Base-by-base conservation (phyloP, 2,888 invertebrate genomes). In the Cephus pulcher region DNA sequence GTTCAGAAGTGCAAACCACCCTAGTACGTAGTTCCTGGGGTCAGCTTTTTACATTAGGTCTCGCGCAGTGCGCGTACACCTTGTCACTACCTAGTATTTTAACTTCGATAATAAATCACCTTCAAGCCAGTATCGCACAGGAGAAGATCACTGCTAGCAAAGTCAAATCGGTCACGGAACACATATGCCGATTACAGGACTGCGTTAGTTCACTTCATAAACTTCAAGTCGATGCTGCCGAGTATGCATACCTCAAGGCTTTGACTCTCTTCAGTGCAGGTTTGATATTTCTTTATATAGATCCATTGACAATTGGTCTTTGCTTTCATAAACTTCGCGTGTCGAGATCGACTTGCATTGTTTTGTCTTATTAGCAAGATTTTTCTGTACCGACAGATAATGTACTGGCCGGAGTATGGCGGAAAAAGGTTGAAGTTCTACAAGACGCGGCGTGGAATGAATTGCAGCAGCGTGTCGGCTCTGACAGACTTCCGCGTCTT, bases 21-120 rank as follows among this genome's bases (percentile, higher is more conserved):
- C 92, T 99, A 70, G 93, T 99, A 82, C 96, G 97, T 89, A 95
- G 95, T 78, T 96, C 97, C 87, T 99, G 99, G 99, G 95, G 97
- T 80, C 97, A 98, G 89, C 91, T 99, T 80, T 97, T 99, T 91
- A 95, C 96, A 1, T 93, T 99, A 56, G 98, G 98, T 0, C 93
- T 99, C 82, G 96, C 97, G 15, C 98, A 98, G 92, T 97, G 96
- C 89, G 94, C 97, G 0, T 94, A 95, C 78, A 94, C 95, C 35
- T 93, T 98, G 86, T 96, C 96, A 12, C 93, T 98, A 80, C 93
- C 95, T 76, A 95, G 97, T 76, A 96, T 98, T 86, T 93, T 99
- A 84, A 95, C 96, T 35, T 96, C 96, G 81, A 95, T 98, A 89
- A 94, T 96, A 78, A 95, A 94, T 88, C 97, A 97, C 89, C 93